Evolutionary conservation across 2,888 invertebrate species (phyloP), one percentile per base, ranked within the genome.

Genomic region (Meiosimyza platycephala): DNA sequence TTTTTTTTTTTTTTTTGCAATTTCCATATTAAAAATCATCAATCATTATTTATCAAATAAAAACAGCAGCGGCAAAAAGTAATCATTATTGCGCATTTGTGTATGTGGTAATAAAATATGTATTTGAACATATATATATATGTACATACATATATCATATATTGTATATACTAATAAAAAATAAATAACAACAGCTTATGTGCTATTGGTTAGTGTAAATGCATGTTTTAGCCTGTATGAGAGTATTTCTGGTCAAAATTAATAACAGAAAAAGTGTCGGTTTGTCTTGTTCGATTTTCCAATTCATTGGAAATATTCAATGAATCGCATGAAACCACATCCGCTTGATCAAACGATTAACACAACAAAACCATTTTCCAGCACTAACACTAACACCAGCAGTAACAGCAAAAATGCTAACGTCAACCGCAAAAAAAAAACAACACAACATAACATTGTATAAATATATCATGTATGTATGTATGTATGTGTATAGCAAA

Each of bases 331-430:
- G 65, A 65, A 40, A 66, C 28, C 54, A 33, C 54, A 33, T 66
- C 63, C 54, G 54, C 65, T 54, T 66, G 33, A 66, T 51, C 65
- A 51, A 54, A n/a, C 52, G 54, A 51, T 66, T 66, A 66, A 66
- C 13, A 51, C 48, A 50, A 48, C 40, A 40, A 40, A 9, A 40
- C 64, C 50, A 50, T 12, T 40, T 47, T 11, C 62, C 15, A 47
- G 2, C 18, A 16, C 2, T 16, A 11, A 13, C 33, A 2, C 33
- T 16, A n/a, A n/a, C 62, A 62, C 16, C 3, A 62, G 40, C 15
- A 7, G 48, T 3, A 28, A n/a, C 6, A 33, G 15, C 60, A 3
- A n/a, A 48, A n/a, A 40, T n/a, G 11, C 16, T 12, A 47, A 13
- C 63, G 15, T 3, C 63, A 47, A 18, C 13, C 11, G 11, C 59